Base-by-base conservation (phyloP, 30 jellyfish, hydroid and myxozoan species). In the Haliclystus octoradiatus region DNA sequence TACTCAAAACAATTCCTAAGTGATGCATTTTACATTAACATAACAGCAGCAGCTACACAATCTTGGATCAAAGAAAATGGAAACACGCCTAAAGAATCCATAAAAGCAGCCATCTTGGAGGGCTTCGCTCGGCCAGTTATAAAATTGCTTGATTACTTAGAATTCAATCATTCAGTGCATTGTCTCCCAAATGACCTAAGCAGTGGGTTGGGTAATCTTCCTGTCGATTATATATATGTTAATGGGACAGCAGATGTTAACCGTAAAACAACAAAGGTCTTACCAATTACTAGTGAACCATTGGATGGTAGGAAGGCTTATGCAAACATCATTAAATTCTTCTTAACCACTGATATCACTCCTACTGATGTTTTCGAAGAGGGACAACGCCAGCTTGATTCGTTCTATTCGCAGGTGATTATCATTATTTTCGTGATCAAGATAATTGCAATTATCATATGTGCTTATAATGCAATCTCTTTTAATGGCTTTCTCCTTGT, bases 201-300 rank as follows among this genome's bases (percentile, higher is more conserved):
- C 70, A 87, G 94, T 70, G 97, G 97, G 4, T 65, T 79, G 51
- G 92, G 95, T n/a, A 69, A 70, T 65, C 78, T 87, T 72, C 97
- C 97, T 2, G 84, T 87, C 28, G 84, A 82, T 1, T 60, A 73
- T 70, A 84, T 79, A 26, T 87, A 79, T 65, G 68, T 68, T 1
- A 72, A 87, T 70, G 94, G 94, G 28, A 70, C 23, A 47, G 81
- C 94, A 63, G 88, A 77, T 69, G 62, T 19, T 27, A 22, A 28
- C 31, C 34, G 30, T 12, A 74, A 74, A 64, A 87, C 97, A 15
- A 79, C 97, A 26, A 77, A 74, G 73, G 70, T 53, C 26, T 65
- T 87, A 82, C 97, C 97, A 25, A 29, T 79, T 13, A 81, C 94
- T 9, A 81, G 84, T 29, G 69, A 62, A 50, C 32, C 65, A 3